These are phyloP conservation scores for Charadrius vociferus DNA, from an alignment of 2,113 vertebrate genomes.

Conservation along the genomic window DNA sequence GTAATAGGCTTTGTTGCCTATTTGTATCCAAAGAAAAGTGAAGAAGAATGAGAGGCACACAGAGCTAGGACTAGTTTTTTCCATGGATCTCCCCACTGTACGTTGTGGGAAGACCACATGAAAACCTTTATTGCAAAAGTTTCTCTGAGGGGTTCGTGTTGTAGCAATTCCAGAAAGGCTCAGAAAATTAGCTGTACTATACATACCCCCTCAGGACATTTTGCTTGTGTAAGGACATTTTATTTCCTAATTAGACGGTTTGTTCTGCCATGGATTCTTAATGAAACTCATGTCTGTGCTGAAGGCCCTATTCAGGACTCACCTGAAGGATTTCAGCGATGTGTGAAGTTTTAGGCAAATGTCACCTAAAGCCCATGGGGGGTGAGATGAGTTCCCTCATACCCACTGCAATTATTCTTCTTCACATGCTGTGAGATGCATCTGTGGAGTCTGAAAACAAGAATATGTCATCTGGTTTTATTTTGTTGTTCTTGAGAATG, in stretches of 20 bases:
- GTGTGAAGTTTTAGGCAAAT: background rate
- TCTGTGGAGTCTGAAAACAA: conserved; percentile 6
- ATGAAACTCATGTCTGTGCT: background rate
- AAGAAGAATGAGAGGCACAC: background rate
- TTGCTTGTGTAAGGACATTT: conserved; percentile 11
- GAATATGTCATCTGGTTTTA: conserved; percentile 41
- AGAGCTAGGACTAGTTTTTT: background rate
- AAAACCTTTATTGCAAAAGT: conserved; percentile 14
- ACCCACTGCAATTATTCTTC: background rate
- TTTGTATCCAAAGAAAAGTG: background rate
- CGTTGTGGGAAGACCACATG: background rate
- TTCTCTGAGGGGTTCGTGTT: background rate
- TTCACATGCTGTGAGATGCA: background rate
- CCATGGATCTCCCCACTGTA: background rate
- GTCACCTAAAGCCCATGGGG: background rate
- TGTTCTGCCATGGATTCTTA: background rate
- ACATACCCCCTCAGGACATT: background rate
- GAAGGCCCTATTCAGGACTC: background rate
- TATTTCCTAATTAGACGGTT: background rate
- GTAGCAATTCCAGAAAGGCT: conserved; percentile 26
- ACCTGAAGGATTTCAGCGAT: background rate
- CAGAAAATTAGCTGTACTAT: background rate
- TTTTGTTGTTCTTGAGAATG: conserved; percentile 27
- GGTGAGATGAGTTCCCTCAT: background rate
- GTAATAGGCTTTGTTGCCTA: background rate